Base-by-base conservation (phyloP, 1,140 invertebrate genomes). In the Sarcophaga bullata region DNA sequence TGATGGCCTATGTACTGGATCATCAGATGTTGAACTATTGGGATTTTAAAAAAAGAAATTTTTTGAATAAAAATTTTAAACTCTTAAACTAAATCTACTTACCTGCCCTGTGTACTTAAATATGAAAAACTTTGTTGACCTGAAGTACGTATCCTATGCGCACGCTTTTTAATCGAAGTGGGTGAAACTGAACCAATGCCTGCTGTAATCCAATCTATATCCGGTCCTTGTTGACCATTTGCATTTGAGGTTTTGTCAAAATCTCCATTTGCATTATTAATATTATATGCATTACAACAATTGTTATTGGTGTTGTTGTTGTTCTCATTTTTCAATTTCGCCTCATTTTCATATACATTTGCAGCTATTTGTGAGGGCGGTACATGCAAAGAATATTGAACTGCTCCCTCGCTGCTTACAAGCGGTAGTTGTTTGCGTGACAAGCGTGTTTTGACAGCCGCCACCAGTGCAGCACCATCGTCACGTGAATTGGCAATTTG, bases 201-300 rank as follows among this genome's bases (percentile, higher is more conserved):
- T 17, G 93, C 91, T 80, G 93, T 88, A 73, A 95, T 93, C 95
- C 95, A 95, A 54, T 94, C 94, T 17, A 95, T 91, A 86, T 95
- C 95, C 19, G 94, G 91, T 19, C 92, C 93, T 88, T 85, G 84
- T 85, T 54, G 81, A 25, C 81, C 73, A 78, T 78, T 78, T n/a
- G 17, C 49, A 19, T 78, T 48, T 25, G 75, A 49, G 19, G 48
- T 50, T 19, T n/a, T 52, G 6, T 49, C 15, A 50, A 72, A 62
- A 5, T 78, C 75, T 17, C 52, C 75, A 17, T 52, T 37, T 3
- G 75, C 19, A 17, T 17, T 19, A 68, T n/a, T 80, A 54, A 52
- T 48, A 15, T 46, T 83, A 80, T 7, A 82, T 37, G 25, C 25
- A 37, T 37, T 37, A 37, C 25, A 37, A 37, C 25, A 37, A 54